Base-by-base conservation (phyloP, 1,140 invertebrate genomes). In the Heterodera carotae region DNA sequence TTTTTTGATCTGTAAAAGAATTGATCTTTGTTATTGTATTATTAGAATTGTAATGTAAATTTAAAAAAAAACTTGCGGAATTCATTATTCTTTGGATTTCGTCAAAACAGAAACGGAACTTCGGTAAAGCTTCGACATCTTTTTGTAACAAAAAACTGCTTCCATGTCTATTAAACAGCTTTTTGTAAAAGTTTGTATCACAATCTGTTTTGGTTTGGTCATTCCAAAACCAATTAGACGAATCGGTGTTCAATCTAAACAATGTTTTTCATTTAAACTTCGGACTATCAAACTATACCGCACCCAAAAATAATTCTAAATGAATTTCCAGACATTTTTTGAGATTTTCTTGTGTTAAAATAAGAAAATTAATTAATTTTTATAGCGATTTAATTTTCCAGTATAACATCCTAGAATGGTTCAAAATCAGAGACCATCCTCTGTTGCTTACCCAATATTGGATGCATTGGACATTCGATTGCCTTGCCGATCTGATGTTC, bases 141-240 rank as follows among this genome's bases (percentile, higher is more conserved):
- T 18, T 70, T 12, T 53, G 67, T 12, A 34, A 39, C 31, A 84
- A 27, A 70, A 84, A 84, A 67, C 82, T 86, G 69, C 84, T 86
- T 59, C 84, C 84, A 66, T 86, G 82, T 34, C 76, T 31, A 18
- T 69, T 85, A 62, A 81, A 87, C 64, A 84, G 60, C 48, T 82
- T 85, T 39, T 62, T 56, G 12, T 36, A 53, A 31, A 62, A 27
- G 25, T 53, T 77, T 3, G 56, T 59, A 27, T 75, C 73, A 25
- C n/a, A 33, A 60, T 75, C 76, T 25, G 25, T 33, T 31, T 59
- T 64, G 12, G 53, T 59, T 33, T 53, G 33, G 25, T 83, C 84
- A 29, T 85, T 80, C 84, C 82, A 86, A 73, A 83, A 83, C 82
- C 82, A 83, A 76, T 83, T 86, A 6, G 84, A 72, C 18, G 81